Base-by-base conservation (phyloP, 2,113 vertebrate genomes). In the Mionectes macconnelli region DNA sequence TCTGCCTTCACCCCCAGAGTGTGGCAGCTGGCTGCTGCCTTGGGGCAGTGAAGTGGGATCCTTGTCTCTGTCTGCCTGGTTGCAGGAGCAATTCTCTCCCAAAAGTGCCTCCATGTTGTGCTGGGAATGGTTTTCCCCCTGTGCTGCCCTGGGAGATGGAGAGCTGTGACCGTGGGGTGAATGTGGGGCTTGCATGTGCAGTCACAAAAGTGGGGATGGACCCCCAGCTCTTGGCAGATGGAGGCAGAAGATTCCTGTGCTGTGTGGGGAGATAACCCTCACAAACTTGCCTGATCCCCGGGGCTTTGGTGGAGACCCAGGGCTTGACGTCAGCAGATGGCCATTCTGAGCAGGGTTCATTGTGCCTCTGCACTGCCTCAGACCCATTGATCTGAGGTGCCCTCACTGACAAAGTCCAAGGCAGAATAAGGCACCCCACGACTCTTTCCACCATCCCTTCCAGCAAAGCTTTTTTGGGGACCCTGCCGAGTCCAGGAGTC, bases 381-480 rank as follows among this genome's bases (percentile, higher is more conserved):
- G 13, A 42, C 20, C 31, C 55, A 28, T 0, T 0, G 1, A 44
- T 27, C 28, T 45, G 13, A 31, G 52, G 7, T 79, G 63, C 11
- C 53, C 49, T 52, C 0, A 0, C 2, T 73, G 81, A 45, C 15
- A 62, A 53, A 72, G 40, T 39, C 63, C 30, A 8, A 10, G 44
- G 68, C 85, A 60, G 68, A 59, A 42, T 31, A 73, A 52, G 53
- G 23, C 20, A 45, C 17, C 18, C 6, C 2, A 24, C 39, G 31
- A 27, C 25, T 39, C 6, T 35, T 53, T 4, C 30, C 0, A 55
- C 56, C 62, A 35, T 53, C 47, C 22, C 60, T n/a, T 50, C 64
- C 31, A 64, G 42, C 27, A 59, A 59, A 55, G 39, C 20, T 35
- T 75, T 55, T 21, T 78, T 59, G 52, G n/a, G 28, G n/a, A 84